Conservation (phyloP, 2,888 invertebrate species). For the Cactoblastis cactorum region DNA sequence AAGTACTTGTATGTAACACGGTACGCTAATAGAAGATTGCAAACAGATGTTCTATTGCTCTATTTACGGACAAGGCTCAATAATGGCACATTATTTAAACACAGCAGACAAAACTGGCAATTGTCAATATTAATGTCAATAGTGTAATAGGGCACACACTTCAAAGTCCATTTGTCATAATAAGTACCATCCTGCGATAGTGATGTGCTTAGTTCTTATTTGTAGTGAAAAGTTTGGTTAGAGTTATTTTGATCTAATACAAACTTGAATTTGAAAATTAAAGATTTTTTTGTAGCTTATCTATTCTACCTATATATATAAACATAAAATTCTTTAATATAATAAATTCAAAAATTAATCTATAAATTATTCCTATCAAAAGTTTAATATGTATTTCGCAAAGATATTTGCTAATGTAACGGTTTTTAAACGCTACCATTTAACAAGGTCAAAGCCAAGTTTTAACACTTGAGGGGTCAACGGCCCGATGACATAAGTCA, state of each 20-base stretch:
- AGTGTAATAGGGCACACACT: constrained; percentile 7
- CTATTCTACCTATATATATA: too few relatives aligned
- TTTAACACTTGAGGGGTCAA: constrained; percentile 14
- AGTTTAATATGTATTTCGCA: not conserved
- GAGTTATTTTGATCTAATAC: too few relatives aligned
- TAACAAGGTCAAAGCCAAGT: not conserved
- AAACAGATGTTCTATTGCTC: constrained; percentile 1
- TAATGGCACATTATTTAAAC: constrained; percentile 2
- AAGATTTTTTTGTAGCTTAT: too few relatives aligned
- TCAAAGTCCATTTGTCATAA: constrained; percentile 12
- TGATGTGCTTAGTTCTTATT: too few relatives aligned
- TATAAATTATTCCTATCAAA: too few relatives aligned
- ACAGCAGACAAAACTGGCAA: constrained; percentile 2
- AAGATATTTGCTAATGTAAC: constrained; percentile 1
- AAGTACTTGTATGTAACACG: too few relatives aligned
- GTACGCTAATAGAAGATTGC: too few relatives aligned
- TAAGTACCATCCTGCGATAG: not conserved
- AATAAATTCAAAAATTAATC: too few relatives aligned
- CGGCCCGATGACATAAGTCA: constrained; percentile 23
- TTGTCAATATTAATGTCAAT: constrained; percentile 14
- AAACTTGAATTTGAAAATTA: too few relatives aligned
- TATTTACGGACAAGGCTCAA: not conserved
- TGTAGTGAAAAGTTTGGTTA: too few relatives aligned
- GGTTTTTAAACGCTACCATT: not conserved
- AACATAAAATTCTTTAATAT: too few relatives aligned